Evolutionary conservation across 2,888 invertebrate genomes (phyloP), one percentile per base, ranked within the genome.

Genomic region (Hyles lineata): DNA sequence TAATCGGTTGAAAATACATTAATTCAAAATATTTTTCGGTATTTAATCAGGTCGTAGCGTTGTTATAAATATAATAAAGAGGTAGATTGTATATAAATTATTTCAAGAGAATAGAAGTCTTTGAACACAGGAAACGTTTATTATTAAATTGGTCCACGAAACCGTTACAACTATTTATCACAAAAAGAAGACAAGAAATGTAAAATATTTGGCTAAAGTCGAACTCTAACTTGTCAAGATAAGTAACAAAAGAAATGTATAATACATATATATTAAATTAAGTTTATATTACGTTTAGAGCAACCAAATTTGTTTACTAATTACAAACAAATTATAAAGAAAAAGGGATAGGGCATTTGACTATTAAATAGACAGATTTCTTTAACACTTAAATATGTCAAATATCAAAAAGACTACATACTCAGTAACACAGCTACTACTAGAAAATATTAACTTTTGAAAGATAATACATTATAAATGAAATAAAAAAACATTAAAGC

Each of bases 141-240:
- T 67, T 67, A 43, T 23, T 67, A 23, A 23, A n/a, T 50, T 23
- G 43, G 67, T 23, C 50, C 50, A 67, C 23, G 21, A 43, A 67
- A 67, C 43, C 67, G 21, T 50, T 67, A 67, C 50, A 67, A 67
- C 67, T 67, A 67, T 67, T 67, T 67, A 67, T 67, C 67, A 67
- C 67, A 67, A 23, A 67, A 50, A 50, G 32, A 25, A 43, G 67
- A 67, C 67, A 67, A 67, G 43, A 67, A 50, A 43, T 43, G 67
- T 67, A 67, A 43, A 43, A 50, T 67, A 67, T 67, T 67, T 67
- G 50, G 67, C 50, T 67, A 67, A 67, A 67, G 43, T 67, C 67
- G 67, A 67, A 67, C 67, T 67, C 67, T 67, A 50, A 67, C 62
- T 67, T 67, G 67, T 67, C 67, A 67, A 43, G 62, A 19, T 62